Base-by-base conservation (phyloP, 2,113 vertebrate species). In the Pterocles orientalis region DNA sequence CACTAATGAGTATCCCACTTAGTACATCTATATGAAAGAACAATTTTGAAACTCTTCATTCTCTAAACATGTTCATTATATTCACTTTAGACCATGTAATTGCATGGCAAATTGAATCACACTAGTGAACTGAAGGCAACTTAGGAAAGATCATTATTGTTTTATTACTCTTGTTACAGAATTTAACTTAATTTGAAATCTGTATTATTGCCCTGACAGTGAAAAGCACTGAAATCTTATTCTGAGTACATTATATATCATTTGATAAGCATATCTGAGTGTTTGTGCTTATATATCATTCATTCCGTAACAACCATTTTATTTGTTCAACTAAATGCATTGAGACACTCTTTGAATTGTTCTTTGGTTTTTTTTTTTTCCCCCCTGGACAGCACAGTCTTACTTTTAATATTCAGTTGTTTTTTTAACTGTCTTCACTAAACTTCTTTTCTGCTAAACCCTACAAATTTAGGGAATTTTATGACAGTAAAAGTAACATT, bases 1-100 rank as follows among this genome's bases (percentile, higher is more conserved):
- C 18, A 51, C 64, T 96, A 95, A 97, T 91, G 47, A 94, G 69
- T 71, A 82, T 56, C 65, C 95, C 88, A 84, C 51, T 75, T 91
- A 95, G 82, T 83, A 68, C 14, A 23, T 72, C 39, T 57, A 8
- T 57, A 64, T 64, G 79, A 92, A 95, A 92, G 51, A 88, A 81
- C 45, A 75, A 68, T 23, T 77, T 61, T 81, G 51, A 90, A 93
- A 88, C 23, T 62, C 34, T 86, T 95, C 17, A 36, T 85, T 96
- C 24, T 71, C 72, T 86, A 83, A 83, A 83, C 3, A 56, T 23
- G 21, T 68, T 96, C 26, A 64, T 95, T 95, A 84, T 71, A 86
- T 50, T 92, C 79, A 75, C 51, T 95, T 90, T 86, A 92, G 56
- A 79, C 17, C 15, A 31, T 81, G 39, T 78, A 60, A 95, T 94